phyloP scores from a whole-genome alignment of 2,888 invertebrate genomes.

The Leptinotarsa rubiginosa region DNA sequence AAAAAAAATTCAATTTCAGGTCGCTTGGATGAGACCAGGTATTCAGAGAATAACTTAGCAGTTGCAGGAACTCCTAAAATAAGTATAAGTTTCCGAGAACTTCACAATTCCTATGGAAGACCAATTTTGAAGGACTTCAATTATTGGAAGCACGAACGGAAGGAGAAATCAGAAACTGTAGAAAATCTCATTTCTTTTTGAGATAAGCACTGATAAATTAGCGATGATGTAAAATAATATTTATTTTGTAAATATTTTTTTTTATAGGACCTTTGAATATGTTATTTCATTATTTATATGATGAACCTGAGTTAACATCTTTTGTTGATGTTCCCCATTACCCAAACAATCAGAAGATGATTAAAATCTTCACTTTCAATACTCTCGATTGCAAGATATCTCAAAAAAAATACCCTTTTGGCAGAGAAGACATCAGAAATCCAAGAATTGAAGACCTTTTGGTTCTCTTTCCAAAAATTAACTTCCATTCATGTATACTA shows the following conservation, averaged over 20 bases:
- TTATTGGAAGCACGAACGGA: slow-evolving; percentile 74
- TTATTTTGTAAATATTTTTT: slow-evolving; percentile 17
- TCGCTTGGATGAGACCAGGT: slow-evolving; percentile 49
- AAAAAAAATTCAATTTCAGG: slow-evolving; percentile 42
- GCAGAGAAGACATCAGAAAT: too few relatives aligned
- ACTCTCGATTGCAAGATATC: too few relatives aligned
- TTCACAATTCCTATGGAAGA: slow-evolving; percentile 78
- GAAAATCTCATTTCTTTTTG: slow-evolving; percentile 68
- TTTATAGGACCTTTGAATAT: neutral
- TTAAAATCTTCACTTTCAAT: too few relatives aligned
- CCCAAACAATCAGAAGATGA: too few relatives aligned
- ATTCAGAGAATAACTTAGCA: slow-evolving; percentile 32
- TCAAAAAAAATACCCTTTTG: too few relatives aligned
- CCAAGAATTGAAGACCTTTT: too few relatives aligned
- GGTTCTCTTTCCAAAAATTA: too few relatives aligned
- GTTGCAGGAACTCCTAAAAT: slow-evolving; percentile 45
- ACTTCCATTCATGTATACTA: too few relatives aligned
- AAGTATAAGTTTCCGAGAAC: slow-evolving; percentile 75
- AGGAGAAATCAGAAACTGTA: slow-evolving; percentile 62
- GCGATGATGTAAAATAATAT: neutral
- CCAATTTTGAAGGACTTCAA: slow-evolving; percentile 76
- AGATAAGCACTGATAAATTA: slow-evolving; percentile 29
- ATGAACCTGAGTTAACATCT: too few relatives aligned
- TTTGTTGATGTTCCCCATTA: too few relatives aligned
- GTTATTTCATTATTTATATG: neutral